These are phyloP conservation scores for Dynastes tityus DNA, from an alignment of 2,888 invertebrate genomes.

Conservation along the genomic window DNA sequence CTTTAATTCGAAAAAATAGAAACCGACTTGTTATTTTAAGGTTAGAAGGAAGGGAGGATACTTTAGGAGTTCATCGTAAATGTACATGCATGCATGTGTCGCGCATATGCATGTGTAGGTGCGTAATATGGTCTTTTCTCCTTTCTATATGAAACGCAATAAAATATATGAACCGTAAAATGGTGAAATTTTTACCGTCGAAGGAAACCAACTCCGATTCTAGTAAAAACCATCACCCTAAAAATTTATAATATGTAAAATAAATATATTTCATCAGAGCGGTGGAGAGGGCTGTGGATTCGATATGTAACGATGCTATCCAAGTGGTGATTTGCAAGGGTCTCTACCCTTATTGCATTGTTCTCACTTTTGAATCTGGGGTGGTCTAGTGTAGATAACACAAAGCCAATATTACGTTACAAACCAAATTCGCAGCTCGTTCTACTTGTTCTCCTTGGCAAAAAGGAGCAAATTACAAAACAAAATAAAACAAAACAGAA, in stretches of 20 bases:
- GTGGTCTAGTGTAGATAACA: slow-evolving; percentile 69
- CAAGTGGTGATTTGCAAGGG: slow-evolving; percentile 70
- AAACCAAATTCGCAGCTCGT: slow-evolving; percentile 54
- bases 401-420: slow-evolving; percentile 68
- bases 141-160: slow-evolving; percentile 12
- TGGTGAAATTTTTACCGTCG: slow-evolving; percentile 15
- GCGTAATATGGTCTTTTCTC: not conserved
- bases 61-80: no score
- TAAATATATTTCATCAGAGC: slow-evolving; percentile 40
- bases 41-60: no score
- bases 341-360: slow-evolving; percentile 70
- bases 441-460: not conserved
- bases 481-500: not conserved
- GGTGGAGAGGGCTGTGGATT: slow-evolving; percentile 43
- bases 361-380: slow-evolving; percentile 71
- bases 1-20: no score
- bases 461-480: not conserved
- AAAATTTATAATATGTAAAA: slow-evolving; percentile 44
- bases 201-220: not conserved
- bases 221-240: slow-evolving; percentile 21
- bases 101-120: no score
- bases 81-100: no score
- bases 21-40: no score
- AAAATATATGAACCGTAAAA: slow-evolving; percentile 39
- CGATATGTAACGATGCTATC: slow-evolving; percentile 70